A percentile compares a stretch with the other conserved stretches of the same genome.
Conservation (phyloP, 2,113 vertebrate genomes). For the Falcunculus frontatus region DNA sequence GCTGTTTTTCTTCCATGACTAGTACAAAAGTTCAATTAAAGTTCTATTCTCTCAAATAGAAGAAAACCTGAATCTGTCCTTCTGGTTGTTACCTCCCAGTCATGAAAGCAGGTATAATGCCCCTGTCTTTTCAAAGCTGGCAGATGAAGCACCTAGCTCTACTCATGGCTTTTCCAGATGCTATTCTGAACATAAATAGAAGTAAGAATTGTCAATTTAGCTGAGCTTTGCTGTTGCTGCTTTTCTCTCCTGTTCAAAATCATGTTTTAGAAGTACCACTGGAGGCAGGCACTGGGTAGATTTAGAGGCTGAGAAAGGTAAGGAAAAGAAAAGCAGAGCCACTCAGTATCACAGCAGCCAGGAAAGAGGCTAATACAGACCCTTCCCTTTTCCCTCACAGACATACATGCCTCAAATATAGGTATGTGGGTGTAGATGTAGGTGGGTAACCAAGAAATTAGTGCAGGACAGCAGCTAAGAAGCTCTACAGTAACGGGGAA, state of each 20-base stretch:
- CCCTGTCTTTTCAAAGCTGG: neutral
- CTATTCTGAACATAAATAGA: conserved; percentile 4
- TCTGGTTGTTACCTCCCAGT: neutral
- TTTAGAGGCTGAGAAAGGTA: neutral
- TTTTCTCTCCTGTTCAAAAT: conserved; percentile 12
- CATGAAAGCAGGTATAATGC: neutral
- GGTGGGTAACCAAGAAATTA: neutral
- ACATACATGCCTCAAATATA: neutral
- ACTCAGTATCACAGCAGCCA: neutral
- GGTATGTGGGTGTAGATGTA: fast-evolving
- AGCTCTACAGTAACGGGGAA: neutral
- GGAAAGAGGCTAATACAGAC: neutral
- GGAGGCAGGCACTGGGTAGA: neutral
- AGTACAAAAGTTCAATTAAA: neutral
- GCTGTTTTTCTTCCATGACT: neutral
- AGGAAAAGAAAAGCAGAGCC: neutral
- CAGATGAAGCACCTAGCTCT: neutral
- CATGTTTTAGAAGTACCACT: neutral
- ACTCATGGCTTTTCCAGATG: neutral
- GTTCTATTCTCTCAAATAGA: neutral
- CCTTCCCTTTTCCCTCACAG: neutral
- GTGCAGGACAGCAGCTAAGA: neutral
- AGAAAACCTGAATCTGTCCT: neutral
- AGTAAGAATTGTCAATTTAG: conserved; percentile 3
- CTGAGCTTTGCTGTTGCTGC: neutral